Percentiles rank a stretch among this genome's conserved stretches.
Conservation (phyloP, 2,113 vertebrate genomes). For the Elaphurus davidianus region DNA sequence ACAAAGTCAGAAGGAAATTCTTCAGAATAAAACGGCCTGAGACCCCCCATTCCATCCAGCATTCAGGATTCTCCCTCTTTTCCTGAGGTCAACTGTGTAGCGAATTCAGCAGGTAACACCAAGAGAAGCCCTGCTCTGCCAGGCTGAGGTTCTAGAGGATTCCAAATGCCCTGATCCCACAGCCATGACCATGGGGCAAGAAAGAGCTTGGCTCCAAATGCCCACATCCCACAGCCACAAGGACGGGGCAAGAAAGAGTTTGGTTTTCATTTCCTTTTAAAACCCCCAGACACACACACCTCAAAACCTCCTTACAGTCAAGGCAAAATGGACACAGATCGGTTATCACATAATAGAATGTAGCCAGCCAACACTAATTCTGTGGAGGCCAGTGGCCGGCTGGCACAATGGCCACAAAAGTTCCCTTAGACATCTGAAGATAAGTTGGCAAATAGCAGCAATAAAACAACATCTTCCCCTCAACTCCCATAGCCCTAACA, state of each 20-base stretch:
- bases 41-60: background rate
- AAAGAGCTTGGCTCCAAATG: background rate
- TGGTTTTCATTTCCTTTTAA: background rate
- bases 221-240: background rate
- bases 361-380: rapidly evolving
- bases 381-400: background rate
- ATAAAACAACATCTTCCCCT: background rate
- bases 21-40: background rate
- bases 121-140: background rate
- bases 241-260: background rate
- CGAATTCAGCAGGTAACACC: background rate
- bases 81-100: background rate
- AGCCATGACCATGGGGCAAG: background rate
- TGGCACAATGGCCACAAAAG: rapidly evolving
- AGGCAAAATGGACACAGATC: background rate
- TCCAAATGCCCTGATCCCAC: background rate
- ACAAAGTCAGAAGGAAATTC: background rate
- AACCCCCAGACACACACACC: background rate
- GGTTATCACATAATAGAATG: rapidly evolving
- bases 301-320: background rate
- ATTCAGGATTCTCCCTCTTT: background rate
- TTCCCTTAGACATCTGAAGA: background rate
- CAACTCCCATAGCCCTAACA: background rate
- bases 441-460: background rate
- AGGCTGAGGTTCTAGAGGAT: background rate